phyloP scores from a whole-genome alignment of 2,888 invertebrate genomes.

The Electrophaes corylata region DNA sequence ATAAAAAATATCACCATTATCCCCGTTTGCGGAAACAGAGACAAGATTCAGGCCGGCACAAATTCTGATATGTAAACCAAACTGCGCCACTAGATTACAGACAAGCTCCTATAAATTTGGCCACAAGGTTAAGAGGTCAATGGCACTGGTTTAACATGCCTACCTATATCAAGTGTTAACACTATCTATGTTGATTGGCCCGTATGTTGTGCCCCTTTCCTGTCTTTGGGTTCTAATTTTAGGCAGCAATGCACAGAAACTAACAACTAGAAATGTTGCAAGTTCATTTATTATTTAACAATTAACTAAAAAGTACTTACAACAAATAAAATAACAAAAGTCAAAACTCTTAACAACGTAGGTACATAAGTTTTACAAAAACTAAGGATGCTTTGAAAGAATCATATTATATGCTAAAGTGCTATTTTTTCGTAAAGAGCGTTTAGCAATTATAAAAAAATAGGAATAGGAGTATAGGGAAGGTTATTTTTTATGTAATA shows the following conservation, averaged over 20 bases:
- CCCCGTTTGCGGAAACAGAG: no score
- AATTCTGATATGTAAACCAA: no score
- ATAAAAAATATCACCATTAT: no score
- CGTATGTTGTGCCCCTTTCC: no score
- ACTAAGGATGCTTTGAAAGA: conserved; percentile 1
- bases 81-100: no score
- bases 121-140: no score
- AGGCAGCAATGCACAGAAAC: background rate
- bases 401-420: conserved; percentile 8
- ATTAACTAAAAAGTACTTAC: conserved; percentile 29
- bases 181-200: no score
- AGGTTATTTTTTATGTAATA: conserved; percentile 50
- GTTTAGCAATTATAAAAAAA: conserved; percentile 26
- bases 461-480: conserved; percentile 26
- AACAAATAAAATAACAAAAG: conserved; percentile 15
- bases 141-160: no score
- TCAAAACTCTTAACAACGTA: conserved; percentile 15
- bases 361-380: conserved; percentile 1
- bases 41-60: no score
- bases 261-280: conserved; percentile 33
- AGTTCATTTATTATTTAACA: conserved; percentile 38
- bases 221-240: background rate
- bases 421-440: conserved; percentile 19
- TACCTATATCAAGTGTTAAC: no score
- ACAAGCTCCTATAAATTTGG: no score